Evolutionary conservation across 1,140 invertebrate species (phyloP).

Genomic region (Dendroctonus ponderosae): DNA sequence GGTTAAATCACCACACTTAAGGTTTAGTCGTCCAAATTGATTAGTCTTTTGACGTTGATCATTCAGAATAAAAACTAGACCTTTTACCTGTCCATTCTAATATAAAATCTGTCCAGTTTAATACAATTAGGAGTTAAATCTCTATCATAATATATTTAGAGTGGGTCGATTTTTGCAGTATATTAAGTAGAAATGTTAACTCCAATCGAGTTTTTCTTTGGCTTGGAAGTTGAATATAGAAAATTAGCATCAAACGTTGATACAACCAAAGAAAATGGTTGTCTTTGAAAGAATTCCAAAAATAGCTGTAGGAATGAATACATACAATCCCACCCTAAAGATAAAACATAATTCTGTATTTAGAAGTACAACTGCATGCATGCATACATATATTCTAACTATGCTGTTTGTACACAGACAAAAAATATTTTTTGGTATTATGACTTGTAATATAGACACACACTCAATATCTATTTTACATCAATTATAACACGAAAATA

Average conservation of each 20-base stretch:
- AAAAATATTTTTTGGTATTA: constrained; percentile 31
- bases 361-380: constrained; percentile 14
- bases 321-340: neutral
- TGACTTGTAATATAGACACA: constrained; percentile 30
- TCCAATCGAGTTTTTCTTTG: no score
- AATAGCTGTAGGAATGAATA: no score
- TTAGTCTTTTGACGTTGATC: constrained; percentile 33
- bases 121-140: no score
- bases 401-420: constrained; percentile 19
- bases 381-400: neutral
- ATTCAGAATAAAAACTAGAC: constrained; percentile 44
- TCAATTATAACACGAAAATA: constrained; percentile 16
- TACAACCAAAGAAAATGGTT: no score
- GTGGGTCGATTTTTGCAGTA: no score
- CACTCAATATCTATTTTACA: constrained; percentile 15
- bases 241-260: no score
- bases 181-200: no score
- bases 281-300: no score
- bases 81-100: constrained; percentile 44
- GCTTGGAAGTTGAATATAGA: no score
- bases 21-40: constrained; percentile 45
- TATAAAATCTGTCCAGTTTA: constrained; percentile 43
- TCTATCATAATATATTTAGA: no score
- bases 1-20: constrained; percentile 37
- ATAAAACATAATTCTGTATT: constrained; percentile 9